These are phyloP conservation scores for Leptoteleia sp. DNA, from an alignment of 1,140 invertebrate genomes.

Conservation along the genomic window DNA sequence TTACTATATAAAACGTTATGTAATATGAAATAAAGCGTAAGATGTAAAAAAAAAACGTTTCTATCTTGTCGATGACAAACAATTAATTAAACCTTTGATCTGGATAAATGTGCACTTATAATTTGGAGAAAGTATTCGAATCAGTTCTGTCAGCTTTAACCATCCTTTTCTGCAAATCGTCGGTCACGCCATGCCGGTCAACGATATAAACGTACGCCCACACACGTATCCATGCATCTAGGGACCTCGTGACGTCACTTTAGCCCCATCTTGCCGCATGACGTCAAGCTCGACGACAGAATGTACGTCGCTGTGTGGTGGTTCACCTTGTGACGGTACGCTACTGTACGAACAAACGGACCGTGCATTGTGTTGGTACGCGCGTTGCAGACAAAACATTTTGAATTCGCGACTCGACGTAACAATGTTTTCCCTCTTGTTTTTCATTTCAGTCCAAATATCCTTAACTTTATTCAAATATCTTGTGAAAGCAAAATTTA, in stretches of 20 bases:
- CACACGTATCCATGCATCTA: slow-evolving; percentile 33
- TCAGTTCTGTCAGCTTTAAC: slow-evolving; percentile 29
- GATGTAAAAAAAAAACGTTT: no score
- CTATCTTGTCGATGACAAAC: no score
- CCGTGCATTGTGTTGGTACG: slow-evolving; percentile 28
- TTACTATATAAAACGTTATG: no score
- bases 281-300: slow-evolving; percentile 57
- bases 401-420: neutral
- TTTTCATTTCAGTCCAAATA: neutral
- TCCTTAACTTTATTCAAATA: no score
- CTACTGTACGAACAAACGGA: slow-evolving; percentile 15
- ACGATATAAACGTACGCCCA: slow-evolving; percentile 31
- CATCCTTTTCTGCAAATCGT: slow-evolving; percentile 22
- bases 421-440: no score
- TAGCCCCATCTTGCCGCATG: slow-evolving; percentile 58
- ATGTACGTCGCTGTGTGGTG: slow-evolving; percentile 31
- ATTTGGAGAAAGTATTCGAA: slow-evolving; percentile 24
- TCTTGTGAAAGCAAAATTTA: neutral
- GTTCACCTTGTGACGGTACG: slow-evolving; percentile 37
- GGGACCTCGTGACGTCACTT: slow-evolving; percentile 64
- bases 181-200: slow-evolving; percentile 29
- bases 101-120: slow-evolving; percentile 5
- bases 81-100: slow-evolving; percentile 3
- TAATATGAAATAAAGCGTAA: no score
- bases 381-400: slow-evolving; percentile 31